Conservation (phyloP, 1,140 invertebrate genomes). For the Rhynchophorus ferrugineus region DNA sequence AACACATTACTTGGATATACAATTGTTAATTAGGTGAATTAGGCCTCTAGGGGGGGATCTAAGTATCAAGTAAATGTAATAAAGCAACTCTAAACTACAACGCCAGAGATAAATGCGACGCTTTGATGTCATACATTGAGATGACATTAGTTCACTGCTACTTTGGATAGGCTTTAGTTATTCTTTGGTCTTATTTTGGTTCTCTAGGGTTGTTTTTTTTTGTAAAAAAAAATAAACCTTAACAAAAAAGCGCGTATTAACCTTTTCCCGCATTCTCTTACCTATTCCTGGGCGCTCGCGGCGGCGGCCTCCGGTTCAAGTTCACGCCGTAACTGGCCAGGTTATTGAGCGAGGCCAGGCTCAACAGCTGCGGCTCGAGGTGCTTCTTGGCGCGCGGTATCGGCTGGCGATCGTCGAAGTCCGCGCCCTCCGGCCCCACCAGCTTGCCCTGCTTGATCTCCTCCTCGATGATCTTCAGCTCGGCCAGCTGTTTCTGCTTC, state of each 20-base stretch:
- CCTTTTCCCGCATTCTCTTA: no score
- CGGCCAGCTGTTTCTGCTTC: constrained; percentile 78
- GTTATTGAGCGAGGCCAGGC: constrained; percentile 39
- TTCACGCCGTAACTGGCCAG: constrained; percentile 38
- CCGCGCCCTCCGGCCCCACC: constrained; percentile 37
- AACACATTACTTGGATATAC: no score
- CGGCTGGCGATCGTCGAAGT: constrained; percentile 48
- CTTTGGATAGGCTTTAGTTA: no score
- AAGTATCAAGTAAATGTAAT: no score
- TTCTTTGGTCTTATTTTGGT: no score
- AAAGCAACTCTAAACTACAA: no score
- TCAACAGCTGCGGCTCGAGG: constrained; percentile 42
- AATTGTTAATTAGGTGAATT: no score
- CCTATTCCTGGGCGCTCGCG: constrained; percentile 40
- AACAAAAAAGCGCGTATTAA: background rate
- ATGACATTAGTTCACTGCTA: no score
- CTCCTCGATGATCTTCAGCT: constrained; percentile 71
- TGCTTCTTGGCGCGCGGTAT: constrained; percentile 52
- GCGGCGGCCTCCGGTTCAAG: constrained; percentile 37
- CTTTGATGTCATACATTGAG: no score
- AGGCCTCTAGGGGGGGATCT: no score
- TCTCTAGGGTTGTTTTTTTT: no score
- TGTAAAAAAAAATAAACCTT: background rate
- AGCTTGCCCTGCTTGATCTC: constrained; percentile 68
- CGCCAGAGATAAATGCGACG: no score